Percentiles rank a stretch among this genome's conserved stretches.
Conservation (phyloP, 2,888 invertebrate genomes). For the Deilephila porcellus region DNA sequence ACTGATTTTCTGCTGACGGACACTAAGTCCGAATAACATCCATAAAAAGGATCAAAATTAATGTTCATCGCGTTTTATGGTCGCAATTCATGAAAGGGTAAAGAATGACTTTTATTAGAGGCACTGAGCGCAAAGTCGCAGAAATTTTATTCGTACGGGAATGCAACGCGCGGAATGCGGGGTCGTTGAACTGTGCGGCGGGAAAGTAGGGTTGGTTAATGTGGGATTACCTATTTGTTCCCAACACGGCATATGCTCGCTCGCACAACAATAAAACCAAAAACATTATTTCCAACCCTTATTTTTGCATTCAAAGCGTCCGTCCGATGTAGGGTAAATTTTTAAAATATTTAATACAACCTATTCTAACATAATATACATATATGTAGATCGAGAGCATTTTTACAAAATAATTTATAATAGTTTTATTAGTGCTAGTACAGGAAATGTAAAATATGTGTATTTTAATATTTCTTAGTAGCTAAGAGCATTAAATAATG, state of each 20-base stretch:
- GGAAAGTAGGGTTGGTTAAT: conserved; percentile 58
- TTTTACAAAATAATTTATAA: background rate
- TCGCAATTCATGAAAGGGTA: conserved; percentile 46
- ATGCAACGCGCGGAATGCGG: conserved; percentile 63
- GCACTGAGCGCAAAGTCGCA: conserved; percentile 41
- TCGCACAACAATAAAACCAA: conserved; percentile 48
- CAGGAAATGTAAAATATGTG: background rate
- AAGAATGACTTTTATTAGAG: conserved; percentile 46
- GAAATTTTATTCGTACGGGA: conserved; percentile 60
- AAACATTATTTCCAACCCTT: conserved; percentile 44
- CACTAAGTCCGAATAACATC: background rate
- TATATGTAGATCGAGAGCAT: background rate
- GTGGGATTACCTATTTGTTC: conserved; percentile 57
- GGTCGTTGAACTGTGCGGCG: conserved; percentile 63
- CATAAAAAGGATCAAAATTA: conserved; percentile 35
- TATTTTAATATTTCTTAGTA: background rate
- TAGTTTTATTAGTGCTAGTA: background rate
- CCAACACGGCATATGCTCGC: conserved; percentile 46
- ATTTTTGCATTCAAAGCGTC: conserved; percentile 31
- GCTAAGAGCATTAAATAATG: background rate
- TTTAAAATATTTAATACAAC: conserved; percentile 7
- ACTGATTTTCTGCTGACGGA: conserved; percentile 8
- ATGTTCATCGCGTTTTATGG: conserved; percentile 41
- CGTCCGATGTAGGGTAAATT: conserved; percentile 1
- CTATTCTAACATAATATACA: background rate